These are phyloP conservation scores for Whitmania pigra DNA, from an alignment of 1,140 invertebrate species.

Conservation along the genomic window DNA sequence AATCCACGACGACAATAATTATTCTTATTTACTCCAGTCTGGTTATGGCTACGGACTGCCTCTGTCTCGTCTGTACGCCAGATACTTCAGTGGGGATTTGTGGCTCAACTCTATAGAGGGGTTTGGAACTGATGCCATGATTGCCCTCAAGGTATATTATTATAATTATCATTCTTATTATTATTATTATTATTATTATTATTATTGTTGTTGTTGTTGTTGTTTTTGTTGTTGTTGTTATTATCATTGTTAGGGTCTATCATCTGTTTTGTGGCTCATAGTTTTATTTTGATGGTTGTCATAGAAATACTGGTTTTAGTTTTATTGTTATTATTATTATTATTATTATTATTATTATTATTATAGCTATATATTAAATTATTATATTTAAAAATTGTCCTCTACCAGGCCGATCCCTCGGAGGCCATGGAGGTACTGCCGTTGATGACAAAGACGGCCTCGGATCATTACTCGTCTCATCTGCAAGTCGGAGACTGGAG, in stretches of 20 bases:
- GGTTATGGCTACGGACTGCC: slow-evolving; percentile 96
- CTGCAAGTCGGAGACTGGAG: slow-evolving; percentile 73
- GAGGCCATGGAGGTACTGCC: slow-evolving; percentile 90
- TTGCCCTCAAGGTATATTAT: slow-evolving; percentile 77
- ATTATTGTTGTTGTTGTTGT: not conserved
- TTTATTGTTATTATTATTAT: too few species aligned
- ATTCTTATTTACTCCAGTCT: slow-evolving; percentile 35
- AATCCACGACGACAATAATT: too few species aligned
- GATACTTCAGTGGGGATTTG: slow-evolving; percentile 94
- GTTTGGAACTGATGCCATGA: slow-evolving; percentile 85
- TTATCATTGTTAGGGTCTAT: too few species aligned
- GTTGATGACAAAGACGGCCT: slow-evolving; percentile 87
- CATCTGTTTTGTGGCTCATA: too few species aligned
- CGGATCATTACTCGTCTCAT: slow-evolving; percentile 64
- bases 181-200: not conserved
- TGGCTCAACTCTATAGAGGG: slow-evolving; percentile 84
- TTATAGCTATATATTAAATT: not conserved
- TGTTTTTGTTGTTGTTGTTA: not conserved
- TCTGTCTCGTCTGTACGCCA: slow-evolving; percentile 87
- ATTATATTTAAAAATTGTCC: not conserved
- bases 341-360: too few species aligned
- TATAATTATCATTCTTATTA: too few species aligned
- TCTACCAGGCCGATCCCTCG: slow-evolving; percentile 65
- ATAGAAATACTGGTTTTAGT: too few species aligned
- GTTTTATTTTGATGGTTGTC: too few species aligned